Base-by-base conservation (phyloP, 2,797 vertebrate genomes). In the Sebastes melanostomus region DNA sequence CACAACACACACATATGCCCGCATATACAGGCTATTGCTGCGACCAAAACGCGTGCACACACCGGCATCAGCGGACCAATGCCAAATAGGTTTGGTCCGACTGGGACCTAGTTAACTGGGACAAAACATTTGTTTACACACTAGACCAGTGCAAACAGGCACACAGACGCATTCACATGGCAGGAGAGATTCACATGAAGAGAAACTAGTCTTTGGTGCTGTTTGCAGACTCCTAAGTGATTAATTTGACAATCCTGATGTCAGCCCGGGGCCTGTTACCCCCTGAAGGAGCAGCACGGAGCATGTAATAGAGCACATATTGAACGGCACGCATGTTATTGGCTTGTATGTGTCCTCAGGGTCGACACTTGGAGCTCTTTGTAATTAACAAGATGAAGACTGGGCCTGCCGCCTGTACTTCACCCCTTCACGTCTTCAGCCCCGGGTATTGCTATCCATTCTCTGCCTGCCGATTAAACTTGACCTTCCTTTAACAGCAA, bases 81-180 rank as follows among this genome's bases (percentile, higher is more conserved):
- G 91, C 91, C 90, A 92, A 88, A 93, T 89, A 82, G 78, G 85
- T 87, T 86, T 91, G 84, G 85, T 88, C 85, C 68, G 62, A 91
- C 89, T 87, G 92, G 91, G 91, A 91, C 90, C 86, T 72, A 74
- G 92, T 91, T 92, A 92, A 95, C 89, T 90, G 84, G 89, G 89
- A 93, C 80, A 83, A 91, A 92, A 89, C 86, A 92, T 89, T 90
- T 89, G 89, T 91, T 93, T 92, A 84, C 84, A 86, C 86, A 86
- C 50, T 77, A 72, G 80, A 86, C 74, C 27, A 70, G 75, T 52
- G 62, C 50, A 84, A 84, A 91, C 80, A 81, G 63, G 24, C 74
- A 59, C 55, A 66, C 63, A 67, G 24, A 73, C 68, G 71, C 61
- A 42, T 24, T 22, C 50, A 73, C 68, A 56, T 67, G 32, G 70